Base-by-base conservation (phyloP, 2,797 vertebrate genomes). In the Spinibarbus caldwelli region DNA sequence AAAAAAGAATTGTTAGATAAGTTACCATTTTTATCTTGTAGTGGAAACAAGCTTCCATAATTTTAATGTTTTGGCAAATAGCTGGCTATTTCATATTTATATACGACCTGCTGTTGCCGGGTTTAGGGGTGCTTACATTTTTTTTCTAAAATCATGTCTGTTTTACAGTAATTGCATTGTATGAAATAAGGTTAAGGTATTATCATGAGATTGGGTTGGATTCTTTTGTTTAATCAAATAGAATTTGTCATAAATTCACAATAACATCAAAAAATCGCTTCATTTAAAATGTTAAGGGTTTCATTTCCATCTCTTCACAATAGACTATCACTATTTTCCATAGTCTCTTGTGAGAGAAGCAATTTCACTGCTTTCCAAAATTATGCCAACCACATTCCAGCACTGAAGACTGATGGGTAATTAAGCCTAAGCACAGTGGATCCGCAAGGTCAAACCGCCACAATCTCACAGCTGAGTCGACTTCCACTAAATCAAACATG, bases 401-500 rank as follows among this genome's bases (percentile, higher is more conserved):
- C 21, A 34, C 26, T 23, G 5, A 47, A 47, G 49, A 45, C 64
- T 64, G n/a, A n/a, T n/a, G n/a, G n/a, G n/a, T n/a, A n/a, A n/a
- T n/a, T 85, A 77, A 79, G 11, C 52, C 31, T 66, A 36, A 52
- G 17, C 41, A 85, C 41, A n/a, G n/a, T n/a, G n/a, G n/a, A n/a
- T n/a, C n/a, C n/a, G n/a, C n/a, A 80, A 78, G 78, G 82, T 87
- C 82, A 85, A 72, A 75, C 76, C 43, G 4, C 3, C 26, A n/a
- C 26, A 76, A 15, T 72, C 82, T 59, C 19, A 29, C 41, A 26
- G 31, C 31, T 78, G 10, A 23, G 31, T 34, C 71, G 14, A 54
- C 52, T 9, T 78, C 47, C 67, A 59, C 57, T 11, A 41, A 75
- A 62, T 45, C 19, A 79, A 59, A 78, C 7, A 1, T 64, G 62